Base-by-base conservation (phyloP, 1,140 invertebrate genomes). In the Lasioglossum baleicum region DNA sequence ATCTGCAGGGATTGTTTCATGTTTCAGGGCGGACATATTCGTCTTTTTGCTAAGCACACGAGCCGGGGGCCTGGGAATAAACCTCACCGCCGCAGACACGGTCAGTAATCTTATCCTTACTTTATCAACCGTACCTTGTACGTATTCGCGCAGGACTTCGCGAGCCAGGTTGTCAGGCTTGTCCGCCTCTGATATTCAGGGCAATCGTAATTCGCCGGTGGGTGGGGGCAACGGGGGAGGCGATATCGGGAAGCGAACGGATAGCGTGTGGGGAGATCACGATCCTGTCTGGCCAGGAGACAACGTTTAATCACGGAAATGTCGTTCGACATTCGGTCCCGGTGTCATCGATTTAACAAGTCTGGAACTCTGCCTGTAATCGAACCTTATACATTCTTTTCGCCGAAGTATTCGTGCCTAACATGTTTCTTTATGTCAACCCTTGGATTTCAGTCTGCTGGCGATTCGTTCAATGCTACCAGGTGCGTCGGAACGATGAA, bases 31-130 rank as follows among this genome's bases (percentile, higher is more conserved):
- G 1, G 97, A 98, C 91, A 98, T 98, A 86, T 99, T 99, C 94
- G 97, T 98, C 68, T 99, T 99, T 94, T 93, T 99, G 48, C 93
- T 99, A 53, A 99, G 98, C 4, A 99, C 99, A 0, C 94, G 98
- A 87, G 99, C 99, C 31, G 99, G 99, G 26, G 99, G 99, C 63
- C 94, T 99, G 53, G 99, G 99, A 81, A 99, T 99, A 89, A 99
- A 99, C 93, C 94, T 99, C 67, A 99, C 99, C 7, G 98, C 99
- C 17, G 99, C 99, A 22, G 99, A 99, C 93, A 99, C 99, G 89
- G 99, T 98, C 83, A 65, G 91, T 91, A 87, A 75, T 85, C 70
- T 77, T 82, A 83, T 80, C 67, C 72, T 56, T 53, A 44, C 56
- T 44, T 84, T 70, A 72, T 74, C 48, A 7, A 22, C 15, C 31